These are phyloP conservation scores for Sorex fumeus DNA, from an alignment of 2,113 vertebrate species.

Conservation along the genomic window DNA sequence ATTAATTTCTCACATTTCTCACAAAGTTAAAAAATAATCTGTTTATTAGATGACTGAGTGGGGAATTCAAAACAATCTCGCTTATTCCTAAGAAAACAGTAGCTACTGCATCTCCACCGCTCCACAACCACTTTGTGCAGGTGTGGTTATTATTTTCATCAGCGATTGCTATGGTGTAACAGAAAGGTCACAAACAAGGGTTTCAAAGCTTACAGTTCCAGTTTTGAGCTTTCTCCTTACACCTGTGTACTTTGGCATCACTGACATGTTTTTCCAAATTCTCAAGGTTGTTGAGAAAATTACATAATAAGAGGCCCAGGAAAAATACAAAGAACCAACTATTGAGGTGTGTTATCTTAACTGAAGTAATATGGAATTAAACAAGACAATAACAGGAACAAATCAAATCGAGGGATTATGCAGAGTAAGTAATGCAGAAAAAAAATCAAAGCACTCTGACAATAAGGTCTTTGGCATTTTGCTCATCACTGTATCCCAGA, in stretches of 20 bases:
- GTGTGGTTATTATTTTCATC: not conserved
- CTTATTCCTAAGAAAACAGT: constrained; percentile 21
- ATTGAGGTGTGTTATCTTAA: constrained; percentile 24
- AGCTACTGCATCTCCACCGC: not conserved
- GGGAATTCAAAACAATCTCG: not conserved
- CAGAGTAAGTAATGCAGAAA: not conserved
- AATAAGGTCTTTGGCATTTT: not conserved
- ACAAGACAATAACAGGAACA: not conserved
- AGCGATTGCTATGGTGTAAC: not conserved
- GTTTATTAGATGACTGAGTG: constrained; percentile 11
- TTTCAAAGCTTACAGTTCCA: not conserved
- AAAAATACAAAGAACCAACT: constrained; percentile 6
- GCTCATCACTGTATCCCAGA: not conserved
- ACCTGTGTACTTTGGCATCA: not conserved
- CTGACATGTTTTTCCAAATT: not conserved
- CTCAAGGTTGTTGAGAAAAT: constrained; percentile 53
- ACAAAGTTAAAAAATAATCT: constrained; percentile 10
- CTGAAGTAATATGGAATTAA: constrained; percentile 34
- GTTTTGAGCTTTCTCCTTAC: not conserved
- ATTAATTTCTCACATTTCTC: constrained; percentile 58
- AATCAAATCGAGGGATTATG: constrained; percentile 21
- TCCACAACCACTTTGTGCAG: not conserved
- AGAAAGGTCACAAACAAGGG: not conserved
- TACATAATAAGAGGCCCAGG: not conserved
- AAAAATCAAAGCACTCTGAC: not conserved